Evolutionary conservation across 2,113 vertebrate species (phyloP), one percentile per base, ranked within the genome.

Genomic region (Petaurus breviceps): DNA sequence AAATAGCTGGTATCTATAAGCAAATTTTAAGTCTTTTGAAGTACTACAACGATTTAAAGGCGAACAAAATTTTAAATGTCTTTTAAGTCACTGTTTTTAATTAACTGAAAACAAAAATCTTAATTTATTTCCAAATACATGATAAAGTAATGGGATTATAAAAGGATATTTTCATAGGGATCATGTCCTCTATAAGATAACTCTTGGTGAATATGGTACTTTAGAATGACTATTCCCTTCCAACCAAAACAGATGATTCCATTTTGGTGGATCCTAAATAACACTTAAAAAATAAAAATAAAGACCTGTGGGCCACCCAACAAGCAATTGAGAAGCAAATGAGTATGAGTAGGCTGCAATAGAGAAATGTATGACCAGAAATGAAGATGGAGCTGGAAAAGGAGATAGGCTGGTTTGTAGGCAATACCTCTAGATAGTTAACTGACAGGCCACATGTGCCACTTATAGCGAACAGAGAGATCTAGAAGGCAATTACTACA

Each of bases 221-320:
- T 93, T 46, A 53, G 54, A 92, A 12, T 94, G 46, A 57, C n/a
- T 93, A 92, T 92, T 96, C 77, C 68, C 61, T 90, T 90, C 95
- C 93, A 96, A 26, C 92, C 89, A 91, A 51, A 95, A 89, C 90
- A 77, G 37, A 95, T 89, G 77, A 97, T 84, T 94, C 93, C 49
- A 92, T 31, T 92, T 93, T 95, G 95, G 68, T 16, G 94, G 49
- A 25, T 51, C 77, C 46, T 28, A 89, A 96, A 89, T 61, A 95
- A 92, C 89, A 25, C 55, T 93, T 1, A 97, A 94, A 94, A 95
- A 92, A 95, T 28, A 68, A 68, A 68, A 68, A 37, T 37, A 68
- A 68, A 68, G 37, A 19, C 61, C 12, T n/a, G 57, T 37, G 31
- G 31, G 57, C 11, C 11, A 37, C 28, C 57, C 16, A 77, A 77